Evolutionary conservation across 2,797 vertebrate genomes (phyloP).

Genomic region (Chaenodraco wilsoni): DNA sequence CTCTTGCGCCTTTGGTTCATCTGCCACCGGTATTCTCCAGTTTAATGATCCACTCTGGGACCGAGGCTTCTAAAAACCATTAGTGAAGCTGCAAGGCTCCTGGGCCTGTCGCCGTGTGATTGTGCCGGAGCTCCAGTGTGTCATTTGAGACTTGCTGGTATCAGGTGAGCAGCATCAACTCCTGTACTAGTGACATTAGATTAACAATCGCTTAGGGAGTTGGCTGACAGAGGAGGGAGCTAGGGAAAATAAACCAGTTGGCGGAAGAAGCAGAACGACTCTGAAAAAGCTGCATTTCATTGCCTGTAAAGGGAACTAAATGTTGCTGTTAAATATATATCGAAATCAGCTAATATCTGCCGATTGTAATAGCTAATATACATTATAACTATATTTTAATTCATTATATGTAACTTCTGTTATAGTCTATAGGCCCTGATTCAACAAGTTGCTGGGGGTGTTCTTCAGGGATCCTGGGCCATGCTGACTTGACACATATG

Average conservation of each 20-base stretch:
- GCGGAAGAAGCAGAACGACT: constrained; percentile 12
- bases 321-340: constrained; percentile 18
- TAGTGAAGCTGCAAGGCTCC: constrained; percentile 60
- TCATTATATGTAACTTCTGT: accelerated
- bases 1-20: constrained; percentile 66
- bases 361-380: not conserved
- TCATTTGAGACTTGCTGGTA: constrained; percentile 61
- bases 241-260: constrained; percentile 9
- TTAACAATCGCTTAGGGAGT: constrained; percentile 49
- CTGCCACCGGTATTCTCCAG: constrained; percentile 58
- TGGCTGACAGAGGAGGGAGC: constrained; percentile 25
- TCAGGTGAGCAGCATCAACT: constrained; percentile 64
- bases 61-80: constrained; percentile 63
- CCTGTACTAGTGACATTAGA: constrained; percentile 55
- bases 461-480: not conserved
- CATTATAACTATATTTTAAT: not conserved
- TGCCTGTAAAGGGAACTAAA: constrained; percentile 19
- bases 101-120: constrained; percentile 63
- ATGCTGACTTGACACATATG: not conserved
- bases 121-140: constrained; percentile 56
- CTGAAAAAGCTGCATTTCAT: constrained; percentile 3
- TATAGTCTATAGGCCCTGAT: constrained; percentile 2
- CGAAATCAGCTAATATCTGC: constrained; percentile 4
- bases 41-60: constrained; percentile 81
- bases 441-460: not conserved